Percentiles rank a stretch among this genome's conserved stretches.
Evolutionary conservation across 2,888 invertebrate genomes (phyloP).

Genomic region (Phlogophora meticulosa): DNA sequence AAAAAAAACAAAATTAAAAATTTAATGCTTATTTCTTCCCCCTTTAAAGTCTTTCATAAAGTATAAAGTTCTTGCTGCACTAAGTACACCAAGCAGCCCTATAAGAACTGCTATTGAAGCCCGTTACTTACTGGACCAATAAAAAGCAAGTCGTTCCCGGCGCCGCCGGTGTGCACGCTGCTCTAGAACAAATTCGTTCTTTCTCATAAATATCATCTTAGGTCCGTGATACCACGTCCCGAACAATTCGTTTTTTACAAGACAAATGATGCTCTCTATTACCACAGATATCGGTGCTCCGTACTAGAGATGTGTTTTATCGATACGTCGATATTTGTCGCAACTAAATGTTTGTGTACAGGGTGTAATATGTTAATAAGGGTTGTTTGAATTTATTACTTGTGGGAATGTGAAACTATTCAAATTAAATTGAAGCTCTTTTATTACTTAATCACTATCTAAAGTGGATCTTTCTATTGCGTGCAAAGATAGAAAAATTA

Average conservation of each 20-base stretch:
- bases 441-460: too few relatives aligned
- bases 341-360: constrained; percentile 7
- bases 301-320: constrained; percentile 30
- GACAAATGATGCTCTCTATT: constrained; percentile 52
- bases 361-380: constrained; percentile 1
- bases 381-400: neutral
- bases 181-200: constrained; percentile 27
- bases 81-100: constrained; percentile 11
- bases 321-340: constrained; percentile 35
- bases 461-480: too few relatives aligned
- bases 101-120: constrained; percentile 9
- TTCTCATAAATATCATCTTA: constrained; percentile 59
- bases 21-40: neutral
- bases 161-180: constrained; percentile 30
- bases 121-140: constrained; percentile 26
- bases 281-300: constrained; percentile 36
- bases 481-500: too few relatives aligned
- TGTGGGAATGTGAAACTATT: neutral
- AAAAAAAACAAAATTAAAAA: too few relatives aligned
- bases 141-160: constrained; percentile 27
- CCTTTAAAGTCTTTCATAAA: neutral
- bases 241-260: constrained; percentile 56
- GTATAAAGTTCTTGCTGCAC: neutral
- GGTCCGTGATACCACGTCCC: constrained; percentile 38
- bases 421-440: neutral